phyloP scores from a whole-genome alignment of 2,888 invertebrate species.

The Scotopteryx bipunctaria region DNA sequence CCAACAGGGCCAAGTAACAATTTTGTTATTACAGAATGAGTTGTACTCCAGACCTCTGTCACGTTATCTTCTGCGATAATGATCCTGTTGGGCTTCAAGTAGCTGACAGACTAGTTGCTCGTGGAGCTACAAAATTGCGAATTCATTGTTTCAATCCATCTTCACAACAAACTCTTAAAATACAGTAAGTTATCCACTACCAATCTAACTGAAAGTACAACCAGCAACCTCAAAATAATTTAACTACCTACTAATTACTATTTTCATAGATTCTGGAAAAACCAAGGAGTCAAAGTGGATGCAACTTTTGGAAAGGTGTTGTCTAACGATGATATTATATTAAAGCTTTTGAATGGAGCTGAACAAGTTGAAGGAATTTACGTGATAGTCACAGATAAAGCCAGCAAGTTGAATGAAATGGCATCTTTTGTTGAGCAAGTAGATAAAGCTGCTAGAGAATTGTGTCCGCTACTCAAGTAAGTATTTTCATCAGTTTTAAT shows the following conservation, averaged over 20 bases:
- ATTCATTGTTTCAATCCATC: not conserved
- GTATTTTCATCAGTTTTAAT: not conserved
- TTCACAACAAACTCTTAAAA: not conserved
- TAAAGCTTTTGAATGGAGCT: not conserved
- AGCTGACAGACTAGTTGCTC: not conserved
- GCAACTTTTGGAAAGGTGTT: conserved; percentile 2
- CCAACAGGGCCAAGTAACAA: no score
- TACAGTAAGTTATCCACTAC: conserved; percentile 4
- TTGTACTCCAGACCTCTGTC: not conserved
- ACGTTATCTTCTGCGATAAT: not conserved
- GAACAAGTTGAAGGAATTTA: conserved; percentile 14
- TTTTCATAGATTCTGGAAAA: conserved; percentile 4
- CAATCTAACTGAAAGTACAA: no score
- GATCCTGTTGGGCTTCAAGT: not conserved
- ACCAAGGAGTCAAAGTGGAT: conserved; percentile 7
- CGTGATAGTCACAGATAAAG: not conserved
- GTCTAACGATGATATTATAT: conserved; percentile 1
- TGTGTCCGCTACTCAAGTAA: conserved; percentile 20
- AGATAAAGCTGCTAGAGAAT: not conserved
- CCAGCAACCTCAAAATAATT: no score
- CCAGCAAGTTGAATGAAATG: not conserved
- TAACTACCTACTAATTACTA: not conserved
- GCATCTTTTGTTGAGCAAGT: not conserved
- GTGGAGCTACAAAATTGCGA: not conserved
- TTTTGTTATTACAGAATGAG: no score